Percentiles rank a stretch among this genome's conserved stretches.
phyloP scores from a whole-genome alignment of 1,140 invertebrate genomes.

The Episyrphus balteatus region DNA sequence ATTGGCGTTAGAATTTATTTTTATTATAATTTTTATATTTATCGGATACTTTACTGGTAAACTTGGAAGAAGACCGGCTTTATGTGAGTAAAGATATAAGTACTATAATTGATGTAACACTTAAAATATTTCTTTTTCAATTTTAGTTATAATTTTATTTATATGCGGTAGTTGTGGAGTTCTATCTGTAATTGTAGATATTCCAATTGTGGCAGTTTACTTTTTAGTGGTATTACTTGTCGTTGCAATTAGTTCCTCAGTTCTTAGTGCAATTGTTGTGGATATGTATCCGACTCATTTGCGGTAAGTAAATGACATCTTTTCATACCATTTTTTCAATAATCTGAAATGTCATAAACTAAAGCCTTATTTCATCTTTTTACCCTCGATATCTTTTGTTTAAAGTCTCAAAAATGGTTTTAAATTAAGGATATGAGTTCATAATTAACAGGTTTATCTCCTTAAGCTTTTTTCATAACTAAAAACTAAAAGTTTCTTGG shows the following conservation, averaged over 20 bases:
- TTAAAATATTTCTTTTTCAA: neutral
- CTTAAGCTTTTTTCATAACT: too few species aligned
- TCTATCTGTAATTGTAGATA: neutral
- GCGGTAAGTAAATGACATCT: neutral
- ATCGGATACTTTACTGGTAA: constrained; percentile 1
- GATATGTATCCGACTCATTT: neutral
- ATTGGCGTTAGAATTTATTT: constrained; percentile 4
- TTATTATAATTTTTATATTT: neutral
- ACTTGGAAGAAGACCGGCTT: constrained; percentile 1
- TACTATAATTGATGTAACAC: neutral
- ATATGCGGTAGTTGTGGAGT: neutral
- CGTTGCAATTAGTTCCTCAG: neutral
- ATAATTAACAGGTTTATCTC: too few species aligned
- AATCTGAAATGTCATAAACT: too few species aligned
- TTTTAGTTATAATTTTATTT: neutral
- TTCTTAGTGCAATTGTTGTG: neutral
- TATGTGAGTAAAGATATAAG: neutral
- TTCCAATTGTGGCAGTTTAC: neutral
- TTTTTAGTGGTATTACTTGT: neutral
- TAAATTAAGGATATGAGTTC: too few species aligned
- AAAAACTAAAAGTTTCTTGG: too few species aligned
- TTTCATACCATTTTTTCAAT: too few species aligned
- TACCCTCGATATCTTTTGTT: too few species aligned
- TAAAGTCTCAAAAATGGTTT: too few species aligned
- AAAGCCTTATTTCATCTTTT: too few species aligned